phyloP scores from a whole-genome alignment of 2,888 invertebrate genomes.

The Argyresthia albistria region DNA sequence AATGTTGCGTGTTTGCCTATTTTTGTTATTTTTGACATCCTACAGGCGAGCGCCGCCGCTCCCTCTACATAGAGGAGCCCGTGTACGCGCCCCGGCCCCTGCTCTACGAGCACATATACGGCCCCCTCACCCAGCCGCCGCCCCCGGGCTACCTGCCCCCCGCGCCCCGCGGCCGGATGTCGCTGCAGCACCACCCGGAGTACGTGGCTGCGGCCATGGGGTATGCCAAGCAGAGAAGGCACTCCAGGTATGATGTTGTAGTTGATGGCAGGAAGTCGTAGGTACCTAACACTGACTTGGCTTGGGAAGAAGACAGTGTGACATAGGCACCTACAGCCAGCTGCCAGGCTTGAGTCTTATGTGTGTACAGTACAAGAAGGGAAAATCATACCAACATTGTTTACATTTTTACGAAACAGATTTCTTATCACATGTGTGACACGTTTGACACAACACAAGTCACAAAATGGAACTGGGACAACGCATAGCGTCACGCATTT shows the following conservation, averaged over 20 bases:
- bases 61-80: slow-evolving; percentile 54
- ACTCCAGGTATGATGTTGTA: slow-evolving; percentile 39
- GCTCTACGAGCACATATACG: slow-evolving; percentile 54
- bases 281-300: no score
- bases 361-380: no score
- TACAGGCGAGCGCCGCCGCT: slow-evolving; percentile 51
- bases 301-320: no score
- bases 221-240: slow-evolving; percentile 42
- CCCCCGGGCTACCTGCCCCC: slow-evolving; percentile 39
- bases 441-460: no score
- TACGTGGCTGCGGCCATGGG: slow-evolving; percentile 41
- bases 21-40: background rate
- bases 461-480: no score
- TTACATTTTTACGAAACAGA: no score
- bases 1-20: no score
- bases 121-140: slow-evolving; percentile 30
- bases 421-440: no score
- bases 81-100: slow-evolving; percentile 48
- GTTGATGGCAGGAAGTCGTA: background rate
- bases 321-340: no score
- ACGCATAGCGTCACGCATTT: no score
- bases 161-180: slow-evolving; percentile 43
- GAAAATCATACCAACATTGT: no score
- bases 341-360: no score
- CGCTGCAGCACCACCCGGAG: slow-evolving; percentile 50